A percentile compares a stretch with the other conserved stretches of the same genome.
These are phyloP conservation scores for Drosophila mimica DNA, from an alignment of 2,888 invertebrate genomes.

Conservation along the genomic window DNA sequence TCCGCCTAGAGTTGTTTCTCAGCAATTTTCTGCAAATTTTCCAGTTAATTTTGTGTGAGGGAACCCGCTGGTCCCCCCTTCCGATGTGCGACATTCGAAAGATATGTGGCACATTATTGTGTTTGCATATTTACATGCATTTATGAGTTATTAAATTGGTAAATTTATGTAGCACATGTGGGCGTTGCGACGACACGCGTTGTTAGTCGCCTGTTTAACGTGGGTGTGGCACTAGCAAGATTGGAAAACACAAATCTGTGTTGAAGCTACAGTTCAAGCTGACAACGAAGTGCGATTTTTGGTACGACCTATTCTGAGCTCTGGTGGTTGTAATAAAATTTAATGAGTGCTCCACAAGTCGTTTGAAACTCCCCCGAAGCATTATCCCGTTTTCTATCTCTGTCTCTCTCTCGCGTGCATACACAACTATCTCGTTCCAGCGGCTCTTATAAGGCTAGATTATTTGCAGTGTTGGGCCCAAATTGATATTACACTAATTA, in stretches of 20 bases:
- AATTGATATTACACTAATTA: slow-evolving; percentile 84
- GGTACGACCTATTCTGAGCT: slow-evolving; percentile 4
- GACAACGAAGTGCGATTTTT: slow-evolving; percentile 53
- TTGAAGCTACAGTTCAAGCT: slow-evolving; percentile 17
- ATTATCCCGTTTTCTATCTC: neutral
- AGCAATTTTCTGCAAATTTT: slow-evolving; percentile 65
- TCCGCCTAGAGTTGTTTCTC: slow-evolving; percentile 18
- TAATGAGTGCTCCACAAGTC: slow-evolving; percentile 51
- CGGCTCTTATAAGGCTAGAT: slow-evolving; percentile 22
- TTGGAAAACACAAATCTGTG: slow-evolving; percentile 2
- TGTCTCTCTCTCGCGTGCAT: neutral
- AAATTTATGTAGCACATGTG: slow-evolving; percentile 70
- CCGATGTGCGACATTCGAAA: slow-evolving; percentile 71
- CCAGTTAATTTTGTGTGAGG: slow-evolving; percentile 62
- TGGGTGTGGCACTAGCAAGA: slow-evolving; percentile 61
- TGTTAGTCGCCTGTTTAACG: slow-evolving; percentile 47
- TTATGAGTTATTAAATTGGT: slow-evolving; percentile 80
- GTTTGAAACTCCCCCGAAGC: slow-evolving; percentile 33
- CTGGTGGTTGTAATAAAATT: slow-evolving; percentile 57
- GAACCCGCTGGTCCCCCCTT: slow-evolving; percentile 35
- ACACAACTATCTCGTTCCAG: neutral
- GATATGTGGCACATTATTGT: slow-evolving; percentile 77
- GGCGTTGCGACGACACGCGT: slow-evolving; percentile 78
- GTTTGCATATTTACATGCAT: slow-evolving; percentile 70
- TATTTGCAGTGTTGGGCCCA: slow-evolving; percentile 52